Evolutionary conservation across 2,797 vertebrate genomes (phyloP), one percentile per base, ranked within the genome.

Genomic region (Mycteria americana): DNA sequence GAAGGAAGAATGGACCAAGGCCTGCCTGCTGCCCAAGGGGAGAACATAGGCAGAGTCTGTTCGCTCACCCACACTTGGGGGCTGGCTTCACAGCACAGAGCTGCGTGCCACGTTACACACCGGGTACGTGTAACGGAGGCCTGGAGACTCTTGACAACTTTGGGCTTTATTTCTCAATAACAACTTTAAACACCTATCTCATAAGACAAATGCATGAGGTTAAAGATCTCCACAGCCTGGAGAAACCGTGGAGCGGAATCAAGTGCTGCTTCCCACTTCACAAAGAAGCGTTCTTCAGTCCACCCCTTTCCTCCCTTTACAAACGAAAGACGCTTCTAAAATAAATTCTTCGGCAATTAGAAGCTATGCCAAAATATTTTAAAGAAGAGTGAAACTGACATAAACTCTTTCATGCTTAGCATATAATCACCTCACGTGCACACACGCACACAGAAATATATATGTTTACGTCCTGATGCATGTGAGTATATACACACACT

Each of bases 191-290:
- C 37, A 73, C 64, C 73, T 64, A 46, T 16, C 51, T 22, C 51
- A 16, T 46, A 88, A 25, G 75, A 88, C 79, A 50, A 64, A 85
- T 6, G 25, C 50, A 56, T 1, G 37, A 88, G 67, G 67, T 81
- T 89, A 91, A 51, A 57, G 95, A 93, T 63, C 75, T 77, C 53
- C n/a, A 84, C 37, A 94, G 95, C 45, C 81, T 45, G 31, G 43
- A 79, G 81, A 92, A 45, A 68, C 18, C 4, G 11, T 59, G 43
- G 39, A 87, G 45, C 13, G 24, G 57, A 91, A 94, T 89, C 53
- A 76, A 85, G 69, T 68, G 92, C 96, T 88, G 89, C 89, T 89
- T 93, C 73, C 69, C 59, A 93, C 88, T 77, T 93, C 87, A 95
- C 95, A 93, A 91, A 84, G 78, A 78, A 88, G 92, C 48, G 2